Base-by-base conservation (phyloP, 2,113 vertebrate species). In the Morone saxatilis region DNA sequence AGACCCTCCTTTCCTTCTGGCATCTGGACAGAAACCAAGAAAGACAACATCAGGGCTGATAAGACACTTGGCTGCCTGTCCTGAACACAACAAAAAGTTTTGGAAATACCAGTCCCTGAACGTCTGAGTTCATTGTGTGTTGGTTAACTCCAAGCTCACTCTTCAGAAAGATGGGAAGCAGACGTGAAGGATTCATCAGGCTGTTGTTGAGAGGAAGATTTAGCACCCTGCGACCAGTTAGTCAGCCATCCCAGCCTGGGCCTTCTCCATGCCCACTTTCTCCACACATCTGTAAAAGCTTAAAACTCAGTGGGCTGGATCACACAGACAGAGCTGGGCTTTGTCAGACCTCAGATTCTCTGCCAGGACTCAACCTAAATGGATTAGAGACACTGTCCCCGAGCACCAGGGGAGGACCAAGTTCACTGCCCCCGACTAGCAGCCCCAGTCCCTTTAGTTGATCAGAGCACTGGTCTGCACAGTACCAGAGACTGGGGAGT, bases 261-360 rank as follows among this genome's bases (percentile, higher is more conserved):
- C 74, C 80, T 80, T 73, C 75, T 90, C 67, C 81, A 54, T 92
- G 88, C 89, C 86, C 86, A 84, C 81, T 88, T 73, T 88, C 84
- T 76, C 73, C 69, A 62, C 88, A 93, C 94, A 94, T 95, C 94
- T 94, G 92, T 85, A 86, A 94, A 82, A 91, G 90, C 92, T 94
- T 93, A 93, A 89, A 77, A 86, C 88, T 84, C 89, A 85, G 77
- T 82, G 90, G 91, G 84, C 82, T 71, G 86, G 72, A 93, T 91
- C 83, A 43, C 76, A 86, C 54, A 86, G 90, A 95, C 94, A 95
- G 94, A 92, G 88, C 79, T 82, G 78, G 84, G 89, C 94, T 94
- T 95, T 96, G 95, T 95, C 88, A 84, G 89, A 25, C 74, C 73
- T 85, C 77, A 88, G 82, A 86, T 77, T 87, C 79, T 73, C 83